A percentile compares a stretch with the other conserved stretches of the same genome.
Conservation (phyloP, 2,113 vertebrate genomes). For the Tylochromis polylepis region DNA sequence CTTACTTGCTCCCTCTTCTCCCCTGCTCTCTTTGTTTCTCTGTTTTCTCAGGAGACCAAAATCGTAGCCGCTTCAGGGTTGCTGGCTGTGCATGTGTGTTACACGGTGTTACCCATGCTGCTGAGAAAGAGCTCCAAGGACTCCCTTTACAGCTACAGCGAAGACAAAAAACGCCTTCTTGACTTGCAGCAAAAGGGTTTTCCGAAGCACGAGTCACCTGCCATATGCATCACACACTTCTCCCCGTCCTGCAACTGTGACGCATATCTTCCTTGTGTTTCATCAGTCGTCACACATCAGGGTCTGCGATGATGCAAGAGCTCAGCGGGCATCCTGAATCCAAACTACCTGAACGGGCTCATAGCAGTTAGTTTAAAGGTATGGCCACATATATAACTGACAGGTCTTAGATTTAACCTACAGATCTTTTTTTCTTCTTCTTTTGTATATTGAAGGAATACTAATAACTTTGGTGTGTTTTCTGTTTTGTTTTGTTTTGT, state of each 20-base stretch:
- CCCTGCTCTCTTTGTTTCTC: background rate
- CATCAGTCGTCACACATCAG: background rate
- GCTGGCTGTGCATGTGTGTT: background rate
- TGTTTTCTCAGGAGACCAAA: conserved; percentile 1
- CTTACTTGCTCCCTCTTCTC: background rate
- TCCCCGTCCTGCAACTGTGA: conserved; percentile 6
- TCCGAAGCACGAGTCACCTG: background rate
- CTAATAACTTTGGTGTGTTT: background rate
- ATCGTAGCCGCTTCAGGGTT: conserved; percentile 2
- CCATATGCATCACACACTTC: background rate
- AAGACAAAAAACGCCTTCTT: conserved; percentile 1
- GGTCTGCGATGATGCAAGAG: background rate
- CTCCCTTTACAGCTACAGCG: conserved; percentile 13
- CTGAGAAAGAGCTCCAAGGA: conserved; percentile 22
- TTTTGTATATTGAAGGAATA: background rate
- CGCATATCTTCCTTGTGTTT: conserved; percentile 28
- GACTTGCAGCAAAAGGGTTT: conserved; percentile 36
- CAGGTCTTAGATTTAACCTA: background rate
- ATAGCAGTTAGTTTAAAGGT: background rate
- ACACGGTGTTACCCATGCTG: background rate
- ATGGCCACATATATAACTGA: background rate
- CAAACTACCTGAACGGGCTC: conserved; percentile 6
- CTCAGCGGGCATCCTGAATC: background rate
- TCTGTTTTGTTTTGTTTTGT: background rate
- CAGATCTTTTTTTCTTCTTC: background rate